Percentiles rank a stretch among this genome's conserved stretches.
Evolutionary conservation across 2,797 vertebrate genomes (phyloP).

Genomic region (Aulostomus chinensis): DNA sequence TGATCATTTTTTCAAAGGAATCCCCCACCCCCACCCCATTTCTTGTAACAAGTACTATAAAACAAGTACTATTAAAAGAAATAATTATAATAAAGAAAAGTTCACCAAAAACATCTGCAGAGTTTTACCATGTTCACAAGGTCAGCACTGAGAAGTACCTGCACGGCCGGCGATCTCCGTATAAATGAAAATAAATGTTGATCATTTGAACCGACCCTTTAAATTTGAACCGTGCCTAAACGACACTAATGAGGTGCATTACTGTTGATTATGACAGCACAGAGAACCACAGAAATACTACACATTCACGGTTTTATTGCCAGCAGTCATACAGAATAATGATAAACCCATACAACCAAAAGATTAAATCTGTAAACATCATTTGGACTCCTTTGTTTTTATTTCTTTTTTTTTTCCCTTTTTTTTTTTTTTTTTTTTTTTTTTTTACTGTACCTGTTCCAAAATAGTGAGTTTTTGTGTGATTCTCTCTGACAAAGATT

Average conservation of each 20-base stretch:
- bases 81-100: too few species aligned
- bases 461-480: slow-evolving; percentile 74
- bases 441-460: slow-evolving; percentile 59
- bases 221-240: too few species aligned
- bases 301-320: slow-evolving; percentile 83
- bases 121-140: too few species aligned
- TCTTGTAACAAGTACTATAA: too few species aligned
- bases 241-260: too few species aligned
- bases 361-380: slow-evolving; percentile 80
- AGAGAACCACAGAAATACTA: slow-evolving; percentile 45
- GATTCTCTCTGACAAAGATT: slow-evolving; percentile 69
- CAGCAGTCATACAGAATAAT: slow-evolving; percentile 80
- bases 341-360: slow-evolving; percentile 79
- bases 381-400: slow-evolving; percentile 77
- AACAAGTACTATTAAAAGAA: too few species aligned
- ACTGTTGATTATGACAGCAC: slow-evolving; percentile 21
- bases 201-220: neutral
- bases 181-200: too few species aligned
- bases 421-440: slow-evolving; percentile 28
- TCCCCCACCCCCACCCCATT: too few species aligned
- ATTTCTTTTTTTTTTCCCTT: slow-evolving; percentile 55
- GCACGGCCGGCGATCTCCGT: too few species aligned
- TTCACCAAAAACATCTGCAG: too few species aligned
- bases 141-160: too few species aligned
- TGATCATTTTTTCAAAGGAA: too few species aligned